Evolutionary conservation across 2,888 invertebrate species (phyloP).

Genomic region (Siphlonurus alternatus): DNA sequence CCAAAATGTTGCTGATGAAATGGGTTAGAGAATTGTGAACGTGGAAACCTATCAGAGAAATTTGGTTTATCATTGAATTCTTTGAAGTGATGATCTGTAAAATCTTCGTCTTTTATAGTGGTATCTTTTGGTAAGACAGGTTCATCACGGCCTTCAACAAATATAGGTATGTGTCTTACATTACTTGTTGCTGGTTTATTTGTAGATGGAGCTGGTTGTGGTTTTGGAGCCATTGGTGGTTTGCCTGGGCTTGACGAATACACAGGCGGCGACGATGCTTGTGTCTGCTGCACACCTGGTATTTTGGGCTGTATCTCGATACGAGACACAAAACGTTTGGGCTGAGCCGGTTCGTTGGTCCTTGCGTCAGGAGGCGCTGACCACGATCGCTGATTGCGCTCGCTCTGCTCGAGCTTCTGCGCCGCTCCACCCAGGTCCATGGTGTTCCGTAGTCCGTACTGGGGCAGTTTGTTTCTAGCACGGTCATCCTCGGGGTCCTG

Average conservation of each 20-base stretch:
- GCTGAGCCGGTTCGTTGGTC: constrained; percentile 21
- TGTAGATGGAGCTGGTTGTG: constrained; percentile 13
- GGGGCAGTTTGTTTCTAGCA: constrained; percentile 29
- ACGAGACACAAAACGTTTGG: constrained; percentile 21
- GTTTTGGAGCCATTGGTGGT: constrained; percentile 13
- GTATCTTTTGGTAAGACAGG: constrained; percentile 50
- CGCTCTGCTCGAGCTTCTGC: constrained; percentile 38
- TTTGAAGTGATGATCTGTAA: constrained; percentile 10
- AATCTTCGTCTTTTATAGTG: constrained; percentile 23
- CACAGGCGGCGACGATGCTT: not conserved
- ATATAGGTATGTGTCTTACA: constrained; percentile 73
- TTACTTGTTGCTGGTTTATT: constrained; percentile 22
- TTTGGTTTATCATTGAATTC: constrained; percentile 12
- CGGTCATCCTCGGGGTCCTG: not conserved
- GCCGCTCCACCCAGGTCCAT: constrained; percentile 52
- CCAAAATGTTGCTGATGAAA: not conserved
- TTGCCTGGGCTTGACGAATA: constrained; percentile 11
- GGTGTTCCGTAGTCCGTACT: constrained; percentile 57
- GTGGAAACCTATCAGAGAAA: not conserved
- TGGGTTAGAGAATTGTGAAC: not conserved
- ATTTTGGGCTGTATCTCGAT: constrained; percentile 22
- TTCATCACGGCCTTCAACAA: constrained; percentile 69
- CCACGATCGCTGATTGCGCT: constrained; percentile 50
- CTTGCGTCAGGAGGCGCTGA: constrained; percentile 57
- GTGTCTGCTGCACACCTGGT: constrained; percentile 14